These are phyloP conservation scores for Drosophila kikkawai DNA, from an alignment of 1,140 invertebrate species.

Conservation along the genomic window DNA sequence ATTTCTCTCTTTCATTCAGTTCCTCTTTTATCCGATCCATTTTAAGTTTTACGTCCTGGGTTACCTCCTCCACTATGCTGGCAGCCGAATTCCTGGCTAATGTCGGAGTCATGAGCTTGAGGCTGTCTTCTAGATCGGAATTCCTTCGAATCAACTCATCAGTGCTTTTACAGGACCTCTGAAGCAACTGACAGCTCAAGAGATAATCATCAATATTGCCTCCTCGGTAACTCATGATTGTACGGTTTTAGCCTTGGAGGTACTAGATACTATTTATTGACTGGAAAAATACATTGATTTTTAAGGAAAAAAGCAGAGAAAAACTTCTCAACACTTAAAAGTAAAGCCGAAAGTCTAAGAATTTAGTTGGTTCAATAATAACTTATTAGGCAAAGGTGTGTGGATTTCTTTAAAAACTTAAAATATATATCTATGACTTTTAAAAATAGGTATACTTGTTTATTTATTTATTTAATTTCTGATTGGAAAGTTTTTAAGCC, in stretches of 20 bases:
- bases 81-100: not conserved
- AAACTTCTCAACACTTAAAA: not conserved
- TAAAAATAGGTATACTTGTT: no score
- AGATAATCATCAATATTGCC: not conserved
- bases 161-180: not conserved
- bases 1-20: constrained; percentile 86
- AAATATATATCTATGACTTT: not conserved
- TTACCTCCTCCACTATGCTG: constrained; percentile 87
- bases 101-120: not conserved
- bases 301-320: not conserved
- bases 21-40: constrained; percentile 87
- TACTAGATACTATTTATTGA: not conserved
- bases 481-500: no score
- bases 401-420: not conserved
- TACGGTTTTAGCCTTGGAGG: not conserved
- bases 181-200: not conserved
- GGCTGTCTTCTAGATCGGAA: not conserved
- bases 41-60: constrained; percentile 87
- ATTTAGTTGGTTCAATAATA: not conserved
- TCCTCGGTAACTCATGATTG: constrained; percentile 1
- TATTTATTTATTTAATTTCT: no score
- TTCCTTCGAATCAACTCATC: not conserved
- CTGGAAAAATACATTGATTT: constrained; percentile 6
- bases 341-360: constrained; percentile 7
- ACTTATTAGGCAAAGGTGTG: not conserved